phyloP scores from a whole-genome alignment of 2,888 invertebrate genomes.

The Oegoconia quadripuncta region DNA sequence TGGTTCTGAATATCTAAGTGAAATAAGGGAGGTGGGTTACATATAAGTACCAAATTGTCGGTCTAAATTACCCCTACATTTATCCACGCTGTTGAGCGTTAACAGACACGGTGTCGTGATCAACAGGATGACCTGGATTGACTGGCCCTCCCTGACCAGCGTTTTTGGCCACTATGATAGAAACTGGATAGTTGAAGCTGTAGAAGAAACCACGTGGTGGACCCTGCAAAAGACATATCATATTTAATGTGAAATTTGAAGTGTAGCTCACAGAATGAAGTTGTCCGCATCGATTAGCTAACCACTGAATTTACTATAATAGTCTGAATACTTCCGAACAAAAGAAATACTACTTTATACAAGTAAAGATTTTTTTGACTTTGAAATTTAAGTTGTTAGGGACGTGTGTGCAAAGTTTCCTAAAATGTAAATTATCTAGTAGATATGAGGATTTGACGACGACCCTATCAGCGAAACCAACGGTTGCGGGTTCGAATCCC shows the following conservation, averaged over 20 bases:
- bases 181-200: constrained; percentile 84
- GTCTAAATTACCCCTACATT: constrained; percentile 3
- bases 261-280: no score
- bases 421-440: no score
- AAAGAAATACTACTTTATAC: no score
- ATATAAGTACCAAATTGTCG: not conserved
- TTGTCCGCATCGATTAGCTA: no score
- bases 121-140: constrained; percentile 41
- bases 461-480: no score
- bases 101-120: constrained; percentile 46
- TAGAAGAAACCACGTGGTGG: constrained; percentile 87
- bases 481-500: no score
- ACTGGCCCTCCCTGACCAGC: constrained; percentile 30
- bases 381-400: no score
- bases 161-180: constrained; percentile 58
- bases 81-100: constrained; percentile 24
- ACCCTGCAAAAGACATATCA: constrained; percentile 45
- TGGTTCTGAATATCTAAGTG: no score
- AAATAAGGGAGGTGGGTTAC: not conserved
- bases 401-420: no score
- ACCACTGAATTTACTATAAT: no score
- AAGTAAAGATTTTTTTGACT: no score
- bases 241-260: not conserved
- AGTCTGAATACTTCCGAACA: not conserved
- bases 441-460: no score